Percentiles rank a stretch among this genome's conserved stretches.
Conservation (phyloP, 2,888 invertebrate species). For the Timema cristinae region DNA sequence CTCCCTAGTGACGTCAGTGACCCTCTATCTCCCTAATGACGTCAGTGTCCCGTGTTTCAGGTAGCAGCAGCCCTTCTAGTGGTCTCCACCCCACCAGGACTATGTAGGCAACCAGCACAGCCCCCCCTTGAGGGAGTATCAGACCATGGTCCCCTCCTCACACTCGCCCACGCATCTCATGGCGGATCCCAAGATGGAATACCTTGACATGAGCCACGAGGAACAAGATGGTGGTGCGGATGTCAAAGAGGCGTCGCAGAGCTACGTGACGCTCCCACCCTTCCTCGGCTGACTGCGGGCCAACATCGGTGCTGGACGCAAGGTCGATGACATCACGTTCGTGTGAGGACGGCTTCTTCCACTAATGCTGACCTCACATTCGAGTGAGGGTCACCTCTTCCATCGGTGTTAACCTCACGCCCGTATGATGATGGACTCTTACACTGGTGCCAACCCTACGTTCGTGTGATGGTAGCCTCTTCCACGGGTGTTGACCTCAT, state of each 20-base stretch:
- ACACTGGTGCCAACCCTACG: no score
- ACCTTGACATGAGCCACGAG: conserved; percentile 27
- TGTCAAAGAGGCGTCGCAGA: conserved; percentile 21
- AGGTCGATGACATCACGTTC: conserved; percentile 22
- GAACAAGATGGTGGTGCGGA: conserved; percentile 17
- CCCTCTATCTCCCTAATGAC: background rate
- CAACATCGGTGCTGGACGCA: conserved; percentile 24
- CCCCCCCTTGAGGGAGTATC: conserved; percentile 47
- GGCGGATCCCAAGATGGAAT: conserved; percentile 25
- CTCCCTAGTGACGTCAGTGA: no score
- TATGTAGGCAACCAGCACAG: conserved; percentile 50
- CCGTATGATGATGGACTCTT: no score
- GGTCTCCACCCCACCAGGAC: conserved; percentile 17
- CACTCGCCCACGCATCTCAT: conserved; percentile 20
- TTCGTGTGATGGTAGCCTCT: no score
- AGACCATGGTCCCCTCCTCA: conserved; percentile 21
- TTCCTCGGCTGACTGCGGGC: conserved; percentile 43
- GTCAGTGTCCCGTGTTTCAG: background rate
- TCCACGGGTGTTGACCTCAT: no score
- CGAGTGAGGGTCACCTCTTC: no score
- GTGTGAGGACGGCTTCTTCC: background rate
- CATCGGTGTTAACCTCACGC: no score
- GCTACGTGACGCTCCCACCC: conserved; percentile 69
- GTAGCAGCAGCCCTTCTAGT: conserved; percentile 17
- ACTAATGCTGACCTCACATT: no score